These are phyloP conservation scores for Pipistrellus kuhlii DNA, from an alignment of 2,797 vertebrate genomes.

Conservation along the genomic window DNA sequence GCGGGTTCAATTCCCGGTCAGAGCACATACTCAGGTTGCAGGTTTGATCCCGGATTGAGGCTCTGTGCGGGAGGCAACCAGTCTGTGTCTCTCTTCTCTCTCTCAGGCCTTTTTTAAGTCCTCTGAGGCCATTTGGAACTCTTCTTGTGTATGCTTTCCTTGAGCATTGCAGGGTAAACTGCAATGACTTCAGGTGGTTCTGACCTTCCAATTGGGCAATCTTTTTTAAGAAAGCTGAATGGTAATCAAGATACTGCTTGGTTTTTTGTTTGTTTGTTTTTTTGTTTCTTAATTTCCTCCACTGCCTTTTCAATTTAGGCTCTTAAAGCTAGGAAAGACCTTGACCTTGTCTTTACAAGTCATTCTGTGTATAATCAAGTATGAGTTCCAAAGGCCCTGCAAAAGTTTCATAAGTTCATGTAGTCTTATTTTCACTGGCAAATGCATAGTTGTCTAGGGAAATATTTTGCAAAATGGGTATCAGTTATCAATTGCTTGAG, in stretches of 20 bases:
- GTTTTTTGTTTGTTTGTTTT: neutral
- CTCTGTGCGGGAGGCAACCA: neutral
- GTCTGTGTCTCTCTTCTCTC: neutral
- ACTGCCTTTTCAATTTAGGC: neutral
- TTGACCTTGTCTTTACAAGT: neutral
- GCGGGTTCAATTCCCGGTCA: neutral
- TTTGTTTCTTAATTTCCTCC: neutral
- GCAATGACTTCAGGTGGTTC: neutral
- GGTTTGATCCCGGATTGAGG: neutral
- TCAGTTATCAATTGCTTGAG: slow-evolving; percentile 14
- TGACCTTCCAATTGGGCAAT: neutral
- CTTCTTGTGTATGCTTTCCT: neutral
- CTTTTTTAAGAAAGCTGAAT: slow-evolving; percentile 28
- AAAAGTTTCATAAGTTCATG: neutral
- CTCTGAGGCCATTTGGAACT: neutral
- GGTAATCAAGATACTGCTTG: slow-evolving; percentile 7
- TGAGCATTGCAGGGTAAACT: neutral
- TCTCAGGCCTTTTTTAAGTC: neutral
- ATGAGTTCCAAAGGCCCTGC: neutral
- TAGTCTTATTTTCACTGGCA: neutral
- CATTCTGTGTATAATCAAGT: neutral
- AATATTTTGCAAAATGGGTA: neutral
- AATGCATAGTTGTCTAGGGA: too few relatives aligned
- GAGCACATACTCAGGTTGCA: neutral
- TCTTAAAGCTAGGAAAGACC: neutral